Evolutionary conservation across 2,888 invertebrate species (phyloP).

Genomic region (Mechanitis mazaeus): DNA sequence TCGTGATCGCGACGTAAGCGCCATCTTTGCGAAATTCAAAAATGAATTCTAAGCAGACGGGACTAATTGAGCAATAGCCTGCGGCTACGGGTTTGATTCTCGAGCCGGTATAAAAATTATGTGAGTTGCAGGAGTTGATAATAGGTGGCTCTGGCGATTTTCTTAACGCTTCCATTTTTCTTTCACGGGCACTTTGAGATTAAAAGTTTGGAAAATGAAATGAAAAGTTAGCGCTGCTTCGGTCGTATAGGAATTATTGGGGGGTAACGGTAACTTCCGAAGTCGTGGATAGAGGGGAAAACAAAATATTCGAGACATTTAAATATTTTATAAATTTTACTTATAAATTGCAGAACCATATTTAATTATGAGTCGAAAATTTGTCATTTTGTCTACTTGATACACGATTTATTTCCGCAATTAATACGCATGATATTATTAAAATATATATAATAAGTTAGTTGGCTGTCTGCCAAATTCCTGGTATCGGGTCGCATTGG

Average conservation of each 20-base stretch:
- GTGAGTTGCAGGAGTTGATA: slow-evolving; percentile 64
- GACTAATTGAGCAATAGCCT: slow-evolving; percentile 8
- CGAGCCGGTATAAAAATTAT: slow-evolving; percentile 39
- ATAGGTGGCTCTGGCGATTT: slow-evolving; percentile 74
- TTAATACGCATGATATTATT: not conserved
- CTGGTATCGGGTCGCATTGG: not conserved
- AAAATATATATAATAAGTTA: not conserved
- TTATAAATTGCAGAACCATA: too few species aligned
- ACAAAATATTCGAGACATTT: too few species aligned
- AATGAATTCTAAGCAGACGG: not conserved
- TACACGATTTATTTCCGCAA: not conserved
- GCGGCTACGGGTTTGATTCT: slow-evolving; percentile 10
- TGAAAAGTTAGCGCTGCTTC: slow-evolving; percentile 57
- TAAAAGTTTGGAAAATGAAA: slow-evolving; percentile 75
- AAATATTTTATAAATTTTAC: too few species aligned
- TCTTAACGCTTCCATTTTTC: slow-evolving; percentile 71
- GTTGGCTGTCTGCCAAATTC: not conserved
- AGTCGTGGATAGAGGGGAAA: too few species aligned
- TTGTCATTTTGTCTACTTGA: not conserved
- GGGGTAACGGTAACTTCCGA: slow-evolving; percentile 17
- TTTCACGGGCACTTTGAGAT: slow-evolving; percentile 76
- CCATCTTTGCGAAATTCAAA: slow-evolving; percentile 14
- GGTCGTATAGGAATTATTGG: slow-evolving; percentile 49
- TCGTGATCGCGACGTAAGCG: slow-evolving; percentile 42
- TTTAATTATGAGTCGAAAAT: too few species aligned